Conservation (phyloP, 2,113 vertebrate species). For the Ctenomys sociabilis region DNA sequence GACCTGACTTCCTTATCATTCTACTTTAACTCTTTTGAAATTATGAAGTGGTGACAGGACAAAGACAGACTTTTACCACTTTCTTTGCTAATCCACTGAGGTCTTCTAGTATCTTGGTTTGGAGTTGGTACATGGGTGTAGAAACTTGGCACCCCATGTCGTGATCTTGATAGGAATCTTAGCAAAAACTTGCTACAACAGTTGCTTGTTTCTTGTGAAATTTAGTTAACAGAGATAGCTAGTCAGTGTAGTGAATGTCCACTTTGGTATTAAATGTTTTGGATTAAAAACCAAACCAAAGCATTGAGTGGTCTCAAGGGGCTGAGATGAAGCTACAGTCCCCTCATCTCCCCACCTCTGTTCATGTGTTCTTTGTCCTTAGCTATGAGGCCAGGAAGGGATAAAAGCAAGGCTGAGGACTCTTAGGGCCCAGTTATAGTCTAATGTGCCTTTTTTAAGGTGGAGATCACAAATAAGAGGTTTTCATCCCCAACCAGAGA, state of each 20-base stretch:
- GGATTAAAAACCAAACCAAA: neutral
- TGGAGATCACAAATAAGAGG: neutral
- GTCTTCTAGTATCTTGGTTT: neutral
- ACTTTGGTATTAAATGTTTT: neutral
- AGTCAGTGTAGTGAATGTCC: neutral
- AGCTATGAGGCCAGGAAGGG: neutral
- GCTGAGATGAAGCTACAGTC: accelerated
- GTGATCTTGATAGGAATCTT: neutral
- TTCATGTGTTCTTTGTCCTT: neutral
- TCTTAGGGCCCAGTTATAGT: neutral
- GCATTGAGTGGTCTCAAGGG: neutral
- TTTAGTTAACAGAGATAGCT: slow-evolving; percentile 9
- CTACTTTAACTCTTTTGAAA: neutral
- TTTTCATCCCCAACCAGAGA: neutral
- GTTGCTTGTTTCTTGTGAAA: neutral
- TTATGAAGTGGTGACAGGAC: neutral
- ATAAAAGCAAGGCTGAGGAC: neutral
- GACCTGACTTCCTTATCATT: neutral
- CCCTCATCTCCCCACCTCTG: neutral
- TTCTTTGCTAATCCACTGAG: neutral
- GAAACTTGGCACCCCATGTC: neutral
- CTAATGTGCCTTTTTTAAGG: neutral
- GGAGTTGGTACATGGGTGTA: neutral
- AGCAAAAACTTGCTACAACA: neutral
- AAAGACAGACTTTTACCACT: neutral